These are phyloP conservation scores for Ooceraea biroi DNA, from an alignment of 1,140 invertebrate genomes.

Conservation along the genomic window DNA sequence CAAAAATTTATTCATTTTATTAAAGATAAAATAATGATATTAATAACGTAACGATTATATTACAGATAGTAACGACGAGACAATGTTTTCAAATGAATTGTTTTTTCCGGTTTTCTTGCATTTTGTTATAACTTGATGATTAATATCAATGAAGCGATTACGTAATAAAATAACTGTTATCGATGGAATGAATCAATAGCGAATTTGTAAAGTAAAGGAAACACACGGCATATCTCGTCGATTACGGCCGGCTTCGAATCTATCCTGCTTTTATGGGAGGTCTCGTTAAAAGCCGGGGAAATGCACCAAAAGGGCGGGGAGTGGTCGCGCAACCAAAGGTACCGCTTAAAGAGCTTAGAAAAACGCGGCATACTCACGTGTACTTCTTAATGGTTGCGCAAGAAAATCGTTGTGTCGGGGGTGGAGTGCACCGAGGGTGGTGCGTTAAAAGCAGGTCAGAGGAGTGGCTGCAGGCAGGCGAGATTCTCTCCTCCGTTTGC, in stretches of 20 bases:
- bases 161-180: not conserved
- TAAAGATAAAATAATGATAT: too few relatives aligned
- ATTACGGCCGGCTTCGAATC: constrained; percentile 12
- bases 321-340: constrained; percentile 59
- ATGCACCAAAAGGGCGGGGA: constrained; percentile 73
- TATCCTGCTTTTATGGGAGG: constrained; percentile 69
- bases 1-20: too few relatives aligned
- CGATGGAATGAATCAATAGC: not conserved
- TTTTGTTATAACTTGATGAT: not conserved
- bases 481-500: constrained; percentile 2
- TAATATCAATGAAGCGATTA: not conserved
- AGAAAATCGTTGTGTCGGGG: constrained; percentile 66
- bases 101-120: constrained; percentile 4
- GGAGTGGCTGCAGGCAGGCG: constrained; percentile 17
- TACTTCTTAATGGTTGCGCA: constrained; percentile 76
- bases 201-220: constrained; percentile 51
- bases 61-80: not conserved
- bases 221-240: constrained; percentile 16
- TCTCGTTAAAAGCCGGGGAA: constrained; percentile 80
- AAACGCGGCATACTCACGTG: constrained; percentile 66
- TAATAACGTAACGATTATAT: too few relatives aligned
- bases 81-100: not conserved
- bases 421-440: not conserved
- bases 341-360: constrained; percentile 74
- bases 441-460: constrained; percentile 39